These are phyloP conservation scores for Ischnus inquisitorius DNA, from an alignment of 2,888 invertebrate species.

Conservation along the genomic window DNA sequence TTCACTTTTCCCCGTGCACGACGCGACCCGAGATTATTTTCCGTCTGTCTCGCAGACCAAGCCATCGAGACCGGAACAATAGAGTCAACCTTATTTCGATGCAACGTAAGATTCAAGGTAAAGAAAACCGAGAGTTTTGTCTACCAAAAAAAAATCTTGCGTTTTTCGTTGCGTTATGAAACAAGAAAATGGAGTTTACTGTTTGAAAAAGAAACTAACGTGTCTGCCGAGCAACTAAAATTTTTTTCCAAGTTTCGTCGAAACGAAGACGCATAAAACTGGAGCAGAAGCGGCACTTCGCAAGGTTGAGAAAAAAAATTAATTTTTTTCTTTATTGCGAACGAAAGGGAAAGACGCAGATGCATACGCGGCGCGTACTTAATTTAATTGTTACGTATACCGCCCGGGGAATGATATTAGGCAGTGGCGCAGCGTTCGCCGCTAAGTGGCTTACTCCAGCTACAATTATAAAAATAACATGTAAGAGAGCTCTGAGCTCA, in stretches of 20 bases:
- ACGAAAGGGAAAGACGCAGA: constrained; percentile 41
- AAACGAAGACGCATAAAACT: background rate
- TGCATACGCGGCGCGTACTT: constrained; percentile 33
- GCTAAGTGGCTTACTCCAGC: constrained; percentile 40
- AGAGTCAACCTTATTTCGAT: background rate
- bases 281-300: constrained; percentile 8
- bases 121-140: constrained; percentile 1
- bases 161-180: no score
- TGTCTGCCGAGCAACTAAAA: constrained; percentile 38
- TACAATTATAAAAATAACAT: constrained; percentile 58
- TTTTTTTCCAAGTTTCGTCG: background rate
- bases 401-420: constrained; percentile 42
- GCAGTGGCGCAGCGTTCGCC: constrained; percentile 16
- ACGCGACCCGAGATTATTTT: background rate
- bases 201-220: constrained; percentile 11
- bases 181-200: background rate
- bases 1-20: constrained; percentile 49
- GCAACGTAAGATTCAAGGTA: background rate
- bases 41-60: background rate
- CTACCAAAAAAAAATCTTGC: background rate
- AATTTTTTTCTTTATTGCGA: constrained; percentile 14
- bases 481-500: constrained; percentile 21
- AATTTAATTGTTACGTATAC: constrained; percentile 42
- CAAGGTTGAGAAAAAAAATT: background rate
- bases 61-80: constrained; percentile 24